Evolutionary conservation across 2,797 vertebrate species (phyloP), one percentile per base, ranked within the genome.

Genomic region (Gallinago nigripennis): DNA sequence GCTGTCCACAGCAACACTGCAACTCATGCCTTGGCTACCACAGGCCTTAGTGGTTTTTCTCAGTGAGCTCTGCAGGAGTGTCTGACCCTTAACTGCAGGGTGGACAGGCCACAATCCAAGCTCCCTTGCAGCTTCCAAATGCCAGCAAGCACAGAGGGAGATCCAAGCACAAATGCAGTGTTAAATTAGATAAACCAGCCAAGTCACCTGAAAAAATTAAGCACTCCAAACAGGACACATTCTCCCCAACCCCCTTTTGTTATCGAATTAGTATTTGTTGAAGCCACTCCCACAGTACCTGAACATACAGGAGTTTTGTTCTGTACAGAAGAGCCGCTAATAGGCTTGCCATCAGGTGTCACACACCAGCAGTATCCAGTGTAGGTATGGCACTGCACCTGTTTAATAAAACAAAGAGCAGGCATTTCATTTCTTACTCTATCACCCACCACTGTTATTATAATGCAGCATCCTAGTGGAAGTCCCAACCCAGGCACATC

Each of bases 321-420:
- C 97, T 99, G 99, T 92, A 99, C 99, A 28, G 99, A 99, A 94
- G 99, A 99, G 93, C 99, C 99, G 43, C 99, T 99, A 97, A 99
- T 99, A 80, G 99, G 99, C 89, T 99, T 99, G 46, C 99, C 99
- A 72, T 99, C 99, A 19, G 98, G 97, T 57, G 99, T 99, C 94
- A 99, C 99, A 91, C 99, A 99, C 99, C 99, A 99, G 98, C 99
- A 99, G 98, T 99, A 99, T 87, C 99, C 99, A 4, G 99, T 99
- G 97, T 99, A 99, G 61, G 99, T 99, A 88, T 99, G 99, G 96
- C 99, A 99, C 98, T 99, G 99, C 96, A 99, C 99, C 99, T 99
- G 98, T 91, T 93, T 14, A 61, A 93, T 77, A 89, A 88, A 94
- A 94, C 81, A 96, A 94, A 98, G 77, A 94, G 68, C 72, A 85